Conservation (phyloP, 2,888 invertebrate species). For the Apamea monoglypha region DNA sequence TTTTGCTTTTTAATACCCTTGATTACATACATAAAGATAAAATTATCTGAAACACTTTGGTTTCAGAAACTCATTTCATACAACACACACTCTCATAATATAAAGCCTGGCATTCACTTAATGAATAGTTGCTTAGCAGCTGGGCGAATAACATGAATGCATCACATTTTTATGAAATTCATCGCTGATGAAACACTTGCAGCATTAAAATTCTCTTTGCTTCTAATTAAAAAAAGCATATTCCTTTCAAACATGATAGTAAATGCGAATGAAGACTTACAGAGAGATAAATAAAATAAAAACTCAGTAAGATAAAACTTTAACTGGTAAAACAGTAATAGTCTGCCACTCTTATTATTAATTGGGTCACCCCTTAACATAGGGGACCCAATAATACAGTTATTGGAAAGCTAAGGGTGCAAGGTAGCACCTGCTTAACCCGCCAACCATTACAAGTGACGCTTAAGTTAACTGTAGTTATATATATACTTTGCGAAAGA, state of each 20-base stretch:
- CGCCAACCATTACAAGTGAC: not conserved
- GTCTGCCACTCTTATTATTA: slow-evolving; percentile 30
- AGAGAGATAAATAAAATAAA: slow-evolving; percentile 2
- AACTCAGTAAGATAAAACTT: not conserved
- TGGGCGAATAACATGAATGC: slow-evolving; percentile 45
- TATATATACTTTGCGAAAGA: not conserved
- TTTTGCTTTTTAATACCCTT: slow-evolving; percentile 19
- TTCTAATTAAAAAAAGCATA: slow-evolving; percentile 47
- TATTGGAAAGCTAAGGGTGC: slow-evolving; percentile 1
- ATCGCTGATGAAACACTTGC: slow-evolving; percentile 20
- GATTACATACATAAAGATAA: slow-evolving; percentile 8
- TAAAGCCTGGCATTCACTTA: slow-evolving; percentile 50
- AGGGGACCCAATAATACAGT: not conserved
- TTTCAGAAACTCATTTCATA: slow-evolving; percentile 33
- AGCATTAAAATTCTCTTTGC: slow-evolving; percentile 34
- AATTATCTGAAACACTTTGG: slow-evolving; percentile 17
- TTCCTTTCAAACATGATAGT: slow-evolving; percentile 8
- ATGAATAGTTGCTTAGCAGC: slow-evolving; percentile 58
- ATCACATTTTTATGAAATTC: slow-evolving; percentile 53
- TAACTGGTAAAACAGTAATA: not conserved
- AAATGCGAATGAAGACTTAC: not conserved
- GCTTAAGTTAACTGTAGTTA: slow-evolving; percentile 9
- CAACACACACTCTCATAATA: slow-evolving; percentile 20
- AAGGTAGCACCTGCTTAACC: slow-evolving; percentile 36
- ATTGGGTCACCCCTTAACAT: slow-evolving; percentile 8